Base-by-base conservation (phyloP, 2,113 vertebrate species). In the Prionailurus viverrinus region DNA sequence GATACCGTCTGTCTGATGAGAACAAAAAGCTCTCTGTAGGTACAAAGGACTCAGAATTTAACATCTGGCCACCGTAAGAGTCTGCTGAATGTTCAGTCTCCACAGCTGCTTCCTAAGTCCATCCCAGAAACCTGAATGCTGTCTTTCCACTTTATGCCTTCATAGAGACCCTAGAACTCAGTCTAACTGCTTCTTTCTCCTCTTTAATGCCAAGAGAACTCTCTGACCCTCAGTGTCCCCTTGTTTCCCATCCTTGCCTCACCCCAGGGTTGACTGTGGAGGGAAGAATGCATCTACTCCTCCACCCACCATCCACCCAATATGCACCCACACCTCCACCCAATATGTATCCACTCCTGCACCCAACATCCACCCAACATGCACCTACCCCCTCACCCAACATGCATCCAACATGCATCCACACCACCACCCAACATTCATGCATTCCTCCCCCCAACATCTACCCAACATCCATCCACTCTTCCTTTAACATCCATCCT, bases 401-500 rank as follows among this genome's bases (percentile, higher is more conserved):
- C 51, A 39, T 31, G 23, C 5, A 36, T 5, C 31, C 29, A 63
- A 27, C 9, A 61, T 23, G 21, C 61, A 25, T n/a, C 29, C 51
- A 61, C 5, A 13, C 61, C 39, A 45, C 53, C n/a, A 81, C 9
- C 53, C 25, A 80, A 41, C 14, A 19, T 41, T 21, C 39, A 33
- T 7, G 27, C 45, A 55, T 10, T 80, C 45, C 31, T 80, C 7
- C 1, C 25, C 7, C 79, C 63, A 85, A 48, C 21, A 63, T 15
- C 31, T 27, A 66, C 12, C 66, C 66, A 33, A 65, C 25, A 51
- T 51, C 51, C 51, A 36, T 69, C 33, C 15, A 19, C 19, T 73
- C 10, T 1, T 10, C 19, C 21, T 31, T 31, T 2, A 2, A 10
- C 1, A 7, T 3, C 27, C 18, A 8, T 23, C 39, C 58, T 33